Percentiles rank a stretch among this genome's conserved stretches.
phyloP scores from a whole-genome alignment of 1,140 invertebrate genomes.

The Tyrophagus putrescentiae region DNA sequence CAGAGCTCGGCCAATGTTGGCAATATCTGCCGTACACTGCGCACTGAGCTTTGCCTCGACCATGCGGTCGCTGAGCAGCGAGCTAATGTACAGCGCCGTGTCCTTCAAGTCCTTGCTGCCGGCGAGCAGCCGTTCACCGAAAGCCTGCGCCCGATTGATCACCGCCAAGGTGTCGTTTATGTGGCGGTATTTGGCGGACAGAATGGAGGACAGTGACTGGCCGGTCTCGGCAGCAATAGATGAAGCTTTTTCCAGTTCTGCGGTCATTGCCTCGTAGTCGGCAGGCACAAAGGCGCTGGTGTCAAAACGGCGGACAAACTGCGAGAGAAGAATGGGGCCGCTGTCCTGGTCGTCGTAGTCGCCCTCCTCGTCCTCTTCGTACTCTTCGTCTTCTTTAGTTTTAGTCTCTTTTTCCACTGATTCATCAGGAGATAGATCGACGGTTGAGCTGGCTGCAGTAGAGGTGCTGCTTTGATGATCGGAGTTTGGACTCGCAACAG shows the following conservation, averaged over 20 bases:
- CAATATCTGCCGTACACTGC: neutral
- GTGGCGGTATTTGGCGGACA: neutral
- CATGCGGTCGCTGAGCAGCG: neutral
- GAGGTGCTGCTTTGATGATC: no score
- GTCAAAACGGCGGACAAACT: neutral
- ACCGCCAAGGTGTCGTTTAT: neutral
- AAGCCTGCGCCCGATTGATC: neutral
- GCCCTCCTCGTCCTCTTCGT: neutral
- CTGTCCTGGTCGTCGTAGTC: neutral
- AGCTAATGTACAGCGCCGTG: neutral
- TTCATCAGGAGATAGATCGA: no score
- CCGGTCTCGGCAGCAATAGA: no score
- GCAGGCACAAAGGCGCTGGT: neutral
- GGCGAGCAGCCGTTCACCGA: neutral
- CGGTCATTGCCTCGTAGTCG: neutral
- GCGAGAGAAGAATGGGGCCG: neutral
- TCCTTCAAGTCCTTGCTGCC: neutral
- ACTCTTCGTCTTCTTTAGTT: no score
- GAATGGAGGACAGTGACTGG: no score
- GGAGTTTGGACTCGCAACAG: no score
- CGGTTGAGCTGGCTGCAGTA: no score
- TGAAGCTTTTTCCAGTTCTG: neutral
- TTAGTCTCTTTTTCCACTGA: no score
- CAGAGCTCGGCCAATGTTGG: neutral
- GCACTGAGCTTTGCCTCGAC: neutral